Evolutionary conservation across 1,140 invertebrate genomes (phyloP).

Genomic region (Drosophila bocqueti): DNA sequence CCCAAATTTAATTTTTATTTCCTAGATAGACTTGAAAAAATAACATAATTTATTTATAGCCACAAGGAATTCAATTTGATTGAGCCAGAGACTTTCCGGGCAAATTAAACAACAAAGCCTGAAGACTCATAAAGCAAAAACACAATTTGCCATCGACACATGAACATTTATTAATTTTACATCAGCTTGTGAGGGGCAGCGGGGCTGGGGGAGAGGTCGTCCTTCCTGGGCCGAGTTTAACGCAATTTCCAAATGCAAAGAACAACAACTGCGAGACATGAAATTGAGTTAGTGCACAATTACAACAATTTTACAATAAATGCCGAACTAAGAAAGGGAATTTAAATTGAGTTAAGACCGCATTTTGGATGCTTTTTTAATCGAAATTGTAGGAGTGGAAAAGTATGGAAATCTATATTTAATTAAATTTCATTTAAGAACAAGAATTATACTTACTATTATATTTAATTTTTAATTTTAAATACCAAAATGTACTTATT

Average conservation of each 20-base stretch:
- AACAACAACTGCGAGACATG: constrained; percentile 47
- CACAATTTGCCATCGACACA: constrained; percentile 46
- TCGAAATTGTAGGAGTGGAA: too few species aligned
- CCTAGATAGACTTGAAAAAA: constrained; percentile 2
- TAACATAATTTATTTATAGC: constrained; percentile 56
- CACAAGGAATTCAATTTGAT: constrained; percentile 67
- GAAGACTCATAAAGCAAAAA: constrained; percentile 20
- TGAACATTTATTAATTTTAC: constrained; percentile 75
- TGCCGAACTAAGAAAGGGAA: constrained; percentile 9
- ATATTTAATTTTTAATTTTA: too few species aligned
- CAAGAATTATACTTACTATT: too few species aligned
- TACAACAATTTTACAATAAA: constrained; percentile 79
- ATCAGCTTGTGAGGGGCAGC: constrained; percentile 10
- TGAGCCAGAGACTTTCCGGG: constrained; percentile 30
- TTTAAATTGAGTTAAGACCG: neutral
- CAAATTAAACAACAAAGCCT: constrained; percentile 51
- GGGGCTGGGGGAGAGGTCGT: neutral
- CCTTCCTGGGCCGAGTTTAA: constrained; percentile 64
- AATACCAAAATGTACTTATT: too few species aligned
- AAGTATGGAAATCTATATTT: too few species aligned
- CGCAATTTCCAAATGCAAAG: constrained; percentile 73
- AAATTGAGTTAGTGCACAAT: constrained; percentile 77
- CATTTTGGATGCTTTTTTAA: constrained; percentile 1
- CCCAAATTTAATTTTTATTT: constrained; percentile 1
- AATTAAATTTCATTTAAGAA: too few species aligned